These are phyloP conservation scores for Drosophila melanica DNA, from an alignment of 1,140 invertebrate genomes.

Conservation along the genomic window DNA sequence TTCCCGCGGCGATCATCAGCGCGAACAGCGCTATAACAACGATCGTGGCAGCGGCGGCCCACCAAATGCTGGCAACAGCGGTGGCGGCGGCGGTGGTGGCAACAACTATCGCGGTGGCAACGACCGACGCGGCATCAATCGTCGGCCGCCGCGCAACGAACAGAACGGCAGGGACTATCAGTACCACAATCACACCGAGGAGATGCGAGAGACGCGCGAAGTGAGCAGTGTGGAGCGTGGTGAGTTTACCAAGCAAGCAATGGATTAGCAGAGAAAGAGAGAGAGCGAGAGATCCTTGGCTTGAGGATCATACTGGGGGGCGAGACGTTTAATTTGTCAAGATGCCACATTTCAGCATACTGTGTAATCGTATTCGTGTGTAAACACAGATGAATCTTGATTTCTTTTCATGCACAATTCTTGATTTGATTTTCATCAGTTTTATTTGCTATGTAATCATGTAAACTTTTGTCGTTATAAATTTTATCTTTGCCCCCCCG, in stretches of 20 bases:
- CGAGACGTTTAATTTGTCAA: conserved; percentile 7
- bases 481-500: background rate
- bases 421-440: background rate
- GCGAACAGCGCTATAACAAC: conserved; percentile 64
- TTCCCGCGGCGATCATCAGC: conserved; percentile 80
- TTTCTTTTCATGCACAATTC: background rate
- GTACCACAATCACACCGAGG: conserved; percentile 79
- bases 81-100: conserved; percentile 59
- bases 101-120: conserved; percentile 72
- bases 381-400: background rate
- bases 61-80: conserved; percentile 45
- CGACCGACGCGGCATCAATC: conserved; percentile 64
- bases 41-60: conserved; percentile 56
- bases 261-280: conserved; percentile 41
- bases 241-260: conserved; percentile 61
- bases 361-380: background rate
- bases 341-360: background rate
- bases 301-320: conserved; percentile 11
- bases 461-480: conserved; percentile 14
- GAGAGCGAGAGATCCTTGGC: background rate
- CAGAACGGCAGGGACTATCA: conserved; percentile 77
- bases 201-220: conserved; percentile 78
- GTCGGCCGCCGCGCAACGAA: conserved; percentile 73
- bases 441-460: conserved; percentile 3
- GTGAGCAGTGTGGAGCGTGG: conserved; percentile 82